Evolutionary conservation across 2,113 vertebrate species (phyloP).

Genomic region (Ameiurus melas): DNA sequence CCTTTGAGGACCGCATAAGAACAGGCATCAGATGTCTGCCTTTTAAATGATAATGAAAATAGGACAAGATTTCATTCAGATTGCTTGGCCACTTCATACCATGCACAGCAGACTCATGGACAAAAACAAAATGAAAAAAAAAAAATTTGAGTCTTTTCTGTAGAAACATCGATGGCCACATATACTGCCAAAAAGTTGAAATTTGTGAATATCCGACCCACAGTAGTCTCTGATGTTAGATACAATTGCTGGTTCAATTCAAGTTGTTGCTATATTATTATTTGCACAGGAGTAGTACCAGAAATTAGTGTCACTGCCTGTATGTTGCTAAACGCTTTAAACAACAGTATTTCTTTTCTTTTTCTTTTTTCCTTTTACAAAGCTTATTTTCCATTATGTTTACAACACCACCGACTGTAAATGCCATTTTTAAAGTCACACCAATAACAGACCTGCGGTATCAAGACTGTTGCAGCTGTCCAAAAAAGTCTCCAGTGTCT

Average conservation of each 20-base stretch:
- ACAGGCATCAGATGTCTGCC: slow-evolving; percentile 76
- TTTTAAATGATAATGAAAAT: slow-evolving; percentile 71
- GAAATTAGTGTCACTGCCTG: slow-evolving; percentile 98
- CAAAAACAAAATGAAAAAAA: slow-evolving; percentile 68
- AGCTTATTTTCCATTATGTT: slow-evolving; percentile 70
- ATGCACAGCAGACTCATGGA: slow-evolving; percentile 85
- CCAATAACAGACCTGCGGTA: slow-evolving; percentile 85
- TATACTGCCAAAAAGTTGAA: slow-evolving; percentile 99
- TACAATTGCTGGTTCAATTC: slow-evolving; percentile 99
- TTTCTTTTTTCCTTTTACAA: slow-evolving; percentile 61
- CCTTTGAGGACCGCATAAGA: slow-evolving; percentile 86
- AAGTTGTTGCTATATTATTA: slow-evolving; percentile 99
- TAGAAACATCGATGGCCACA: slow-evolving; percentile 93
- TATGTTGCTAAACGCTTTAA: slow-evolving; percentile 88
- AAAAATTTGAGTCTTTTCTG: slow-evolving; percentile 79
- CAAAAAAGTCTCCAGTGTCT: slow-evolving; percentile 86
- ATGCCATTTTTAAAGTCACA: slow-evolving; percentile 88
- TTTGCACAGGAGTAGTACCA: slow-evolving; percentile 99
- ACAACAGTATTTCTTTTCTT: slow-evolving; percentile 79
- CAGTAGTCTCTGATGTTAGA: slow-evolving; percentile 96
- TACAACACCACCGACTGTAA: slow-evolving; percentile 94
- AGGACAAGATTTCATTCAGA: slow-evolving; percentile 68
- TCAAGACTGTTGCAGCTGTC: slow-evolving; percentile 88
- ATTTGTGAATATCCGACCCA: slow-evolving; percentile 98
- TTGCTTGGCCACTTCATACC: slow-evolving; percentile 72